These are phyloP conservation scores for Poecilia wingei DNA, from an alignment of 2,797 vertebrate genomes.

Conservation along the genomic window DNA sequence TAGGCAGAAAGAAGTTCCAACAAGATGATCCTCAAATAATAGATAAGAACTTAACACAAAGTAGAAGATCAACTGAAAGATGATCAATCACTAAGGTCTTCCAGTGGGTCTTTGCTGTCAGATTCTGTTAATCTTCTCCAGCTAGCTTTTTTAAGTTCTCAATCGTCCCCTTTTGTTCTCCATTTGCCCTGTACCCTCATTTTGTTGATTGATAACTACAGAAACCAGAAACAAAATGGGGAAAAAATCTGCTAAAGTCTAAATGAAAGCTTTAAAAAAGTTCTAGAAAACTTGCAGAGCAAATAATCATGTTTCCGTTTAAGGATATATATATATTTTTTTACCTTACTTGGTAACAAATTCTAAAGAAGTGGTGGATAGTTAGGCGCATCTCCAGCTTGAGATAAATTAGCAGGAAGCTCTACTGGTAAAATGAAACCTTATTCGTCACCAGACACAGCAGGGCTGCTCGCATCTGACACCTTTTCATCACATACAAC, in stretches of 20 bases:
- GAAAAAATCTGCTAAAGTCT: background rate
- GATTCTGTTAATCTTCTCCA: background rate
- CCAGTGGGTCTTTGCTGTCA: background rate
- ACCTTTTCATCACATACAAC: background rate
- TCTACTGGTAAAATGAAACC: slow-evolving; percentile 39
- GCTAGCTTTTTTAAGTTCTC: background rate
- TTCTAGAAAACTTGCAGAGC: background rate
- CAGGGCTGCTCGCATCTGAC: slow-evolving; percentile 5
- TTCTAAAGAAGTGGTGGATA: background rate
- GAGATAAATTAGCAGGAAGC: slow-evolving; percentile 5
- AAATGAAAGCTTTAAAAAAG: background rate
- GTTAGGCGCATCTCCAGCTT: background rate
- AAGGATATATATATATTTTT: background rate
- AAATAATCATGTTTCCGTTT: background rate
- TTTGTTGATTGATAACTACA: background rate
- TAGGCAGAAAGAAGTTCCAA: background rate
- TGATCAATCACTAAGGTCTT: background rate
- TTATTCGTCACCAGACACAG: slow-evolving; percentile 21
- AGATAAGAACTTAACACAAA: background rate
- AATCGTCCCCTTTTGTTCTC: background rate
- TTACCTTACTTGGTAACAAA: background rate
- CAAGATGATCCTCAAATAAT: background rate
- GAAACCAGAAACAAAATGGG: background rate
- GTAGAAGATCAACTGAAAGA: background rate
- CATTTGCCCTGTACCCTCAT: background rate